Percentiles rank a stretch among this genome's conserved stretches.
Conservation (phyloP, 2,888 invertebrate species). For the Panorpa germanica region DNA sequence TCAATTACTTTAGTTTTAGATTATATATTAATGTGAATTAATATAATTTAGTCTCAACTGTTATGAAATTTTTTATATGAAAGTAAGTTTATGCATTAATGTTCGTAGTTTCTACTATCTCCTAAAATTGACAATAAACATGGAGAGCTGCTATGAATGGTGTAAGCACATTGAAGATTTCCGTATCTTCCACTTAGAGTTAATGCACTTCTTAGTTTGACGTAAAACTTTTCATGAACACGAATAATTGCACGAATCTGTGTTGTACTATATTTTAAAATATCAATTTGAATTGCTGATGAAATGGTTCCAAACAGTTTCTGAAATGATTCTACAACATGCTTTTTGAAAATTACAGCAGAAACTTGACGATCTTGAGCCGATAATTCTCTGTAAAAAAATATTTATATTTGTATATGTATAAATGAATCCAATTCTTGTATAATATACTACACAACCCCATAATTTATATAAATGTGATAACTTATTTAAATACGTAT, state of each 20-base stretch:
- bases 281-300: conserved; percentile 29
- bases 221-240: conserved; percentile 29
- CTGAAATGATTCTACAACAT: conserved; percentile 29
- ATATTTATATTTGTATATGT: too few relatives aligned
- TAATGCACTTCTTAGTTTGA: conserved; percentile 35
- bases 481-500: conserved; percentile 8
- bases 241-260: conserved; percentile 31
- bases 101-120: conserved; percentile 32
- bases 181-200: conserved; percentile 28
- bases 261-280: conserved; percentile 31
- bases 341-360: conserved; percentile 32
- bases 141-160: conserved; percentile 27
- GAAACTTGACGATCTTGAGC: conserved; percentile 23
- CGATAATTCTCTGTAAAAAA: conserved; percentile 30
- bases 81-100: conserved; percentile 24
- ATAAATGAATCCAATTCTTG: conserved; percentile 9
- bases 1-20: conserved; percentile 1
- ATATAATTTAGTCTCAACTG: conserved; percentile 8
- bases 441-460: conserved; percentile 3
- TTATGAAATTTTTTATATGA: conserved; percentile 15
- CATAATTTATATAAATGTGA: conserved; percentile 8
- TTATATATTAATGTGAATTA: conserved; percentile 14
- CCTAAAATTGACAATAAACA: conserved; percentile 27
- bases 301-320: conserved; percentile 37
- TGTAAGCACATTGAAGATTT: conserved; percentile 22